Percentiles rank a stretch among this genome's conserved stretches.
Evolutionary conservation across 2,113 vertebrate species (phyloP).

Genomic region (Petroica traversi): DNA sequence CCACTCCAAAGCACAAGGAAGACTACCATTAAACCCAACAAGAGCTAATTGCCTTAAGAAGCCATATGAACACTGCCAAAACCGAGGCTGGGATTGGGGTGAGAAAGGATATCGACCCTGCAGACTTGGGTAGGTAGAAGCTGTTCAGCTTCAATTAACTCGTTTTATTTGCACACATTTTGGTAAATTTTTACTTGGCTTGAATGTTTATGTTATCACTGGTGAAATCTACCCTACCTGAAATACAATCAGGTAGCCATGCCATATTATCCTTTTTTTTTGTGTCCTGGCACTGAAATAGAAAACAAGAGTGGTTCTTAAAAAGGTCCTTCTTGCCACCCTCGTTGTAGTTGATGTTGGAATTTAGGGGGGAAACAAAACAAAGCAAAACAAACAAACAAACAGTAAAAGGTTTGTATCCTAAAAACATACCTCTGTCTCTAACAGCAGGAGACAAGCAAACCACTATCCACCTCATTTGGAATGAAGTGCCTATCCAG

Average conservation of each 20-base stretch:
- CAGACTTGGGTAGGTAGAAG: background rate
- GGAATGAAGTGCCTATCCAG: background rate
- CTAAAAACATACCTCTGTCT: background rate
- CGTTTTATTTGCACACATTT: background rate
- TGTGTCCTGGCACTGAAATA: background rate
- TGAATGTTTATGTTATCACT: background rate
- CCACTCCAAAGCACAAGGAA: background rate
- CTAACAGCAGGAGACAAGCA: background rate
- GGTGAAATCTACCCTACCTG: background rate
- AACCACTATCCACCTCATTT: background rate
- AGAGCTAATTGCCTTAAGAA: background rate
- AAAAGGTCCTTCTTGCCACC: background rate
- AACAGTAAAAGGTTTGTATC: background rate
- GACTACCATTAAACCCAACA: background rate
- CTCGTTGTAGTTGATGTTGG: background rate
- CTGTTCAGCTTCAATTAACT: background rate
- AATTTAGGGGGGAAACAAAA: background rate
- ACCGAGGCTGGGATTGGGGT: background rate
- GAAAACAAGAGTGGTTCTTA: background rate
- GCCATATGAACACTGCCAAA: background rate
- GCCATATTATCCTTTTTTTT: background rate
- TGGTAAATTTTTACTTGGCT: background rate
- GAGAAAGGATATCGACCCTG: background rate
- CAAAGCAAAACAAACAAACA: background rate
- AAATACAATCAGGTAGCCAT: background rate